These are phyloP conservation scores for Psococerastis gibbosa DNA, from an alignment of 2,888 invertebrate species.

Conservation along the genomic window DNA sequence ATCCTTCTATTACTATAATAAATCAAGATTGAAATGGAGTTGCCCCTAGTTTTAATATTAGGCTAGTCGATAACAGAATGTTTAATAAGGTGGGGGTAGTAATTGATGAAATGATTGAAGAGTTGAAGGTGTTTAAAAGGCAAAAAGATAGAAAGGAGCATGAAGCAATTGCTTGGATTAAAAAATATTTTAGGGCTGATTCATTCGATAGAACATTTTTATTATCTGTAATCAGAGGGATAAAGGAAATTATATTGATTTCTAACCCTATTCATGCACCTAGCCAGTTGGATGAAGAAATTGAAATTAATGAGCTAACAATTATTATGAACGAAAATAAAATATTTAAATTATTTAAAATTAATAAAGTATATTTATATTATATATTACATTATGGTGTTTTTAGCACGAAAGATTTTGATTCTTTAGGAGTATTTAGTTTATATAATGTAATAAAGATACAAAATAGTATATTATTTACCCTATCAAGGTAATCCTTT, in stretches of 20 bases:
- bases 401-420: slow-evolving; percentile 42
- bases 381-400: slow-evolving; percentile 38
- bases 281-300: slow-evolving; percentile 29
- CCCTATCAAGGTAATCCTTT: slow-evolving; percentile 43
- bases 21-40: slow-evolving; percentile 40
- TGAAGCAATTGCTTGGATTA: slow-evolving; percentile 37
- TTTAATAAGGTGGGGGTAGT: background rate
- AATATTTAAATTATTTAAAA: slow-evolving; percentile 29
- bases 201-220: slow-evolving; percentile 32
- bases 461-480: background rate
- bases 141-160: slow-evolving; percentile 30
- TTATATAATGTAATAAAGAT: slow-evolving; percentile 25
- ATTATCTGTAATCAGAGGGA: slow-evolving; percentile 33
- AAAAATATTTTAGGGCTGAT: slow-evolving; percentile 40
- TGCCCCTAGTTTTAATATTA: slow-evolving; percentile 37
- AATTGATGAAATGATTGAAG: background rate
- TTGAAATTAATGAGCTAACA: slow-evolving; percentile 29
- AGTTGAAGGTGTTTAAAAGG: slow-evolving; percentile 15
- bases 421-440: slow-evolving; percentile 38
- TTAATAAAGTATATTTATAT: slow-evolving; percentile 37
- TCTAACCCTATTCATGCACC: slow-evolving; percentile 39
- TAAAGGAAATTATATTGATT: slow-evolving; percentile 41
- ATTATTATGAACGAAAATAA: slow-evolving; percentile 33
- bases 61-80: slow-evolving; percentile 17
- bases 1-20: slow-evolving; percentile 35